A percentile compares a stretch with the other conserved stretches of the same genome.
Evolutionary conservation across 1,140 invertebrate genomes (phyloP).

Genomic region (Zaprionus tsacasi): DNA sequence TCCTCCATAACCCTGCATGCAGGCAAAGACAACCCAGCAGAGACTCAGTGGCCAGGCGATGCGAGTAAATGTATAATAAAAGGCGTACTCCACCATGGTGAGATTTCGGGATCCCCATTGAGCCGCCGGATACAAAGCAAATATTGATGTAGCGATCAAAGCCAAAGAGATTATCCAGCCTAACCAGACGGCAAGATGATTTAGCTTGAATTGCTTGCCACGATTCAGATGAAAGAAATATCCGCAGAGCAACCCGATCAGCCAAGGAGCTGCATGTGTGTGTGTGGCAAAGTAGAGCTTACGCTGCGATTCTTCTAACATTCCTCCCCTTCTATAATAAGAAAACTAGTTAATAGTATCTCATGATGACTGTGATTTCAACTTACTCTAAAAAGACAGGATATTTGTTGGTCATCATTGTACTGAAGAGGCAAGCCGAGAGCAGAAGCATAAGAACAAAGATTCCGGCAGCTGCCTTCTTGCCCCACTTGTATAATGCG

Average conservation of each 20-base stretch:
- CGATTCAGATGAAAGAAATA: constrained; percentile 59
- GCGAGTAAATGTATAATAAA: constrained; percentile 86
- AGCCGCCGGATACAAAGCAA: constrained; percentile 70
- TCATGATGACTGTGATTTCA: too few species aligned
- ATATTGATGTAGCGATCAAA: constrained; percentile 65
- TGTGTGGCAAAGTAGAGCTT: constrained; percentile 63
- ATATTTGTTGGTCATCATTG: constrained; percentile 50
- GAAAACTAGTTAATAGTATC: too few species aligned
- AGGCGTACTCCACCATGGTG: constrained; percentile 2
- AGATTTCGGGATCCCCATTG: constrained; percentile 46
- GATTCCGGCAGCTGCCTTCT: constrained; percentile 48
- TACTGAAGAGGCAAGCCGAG: constrained; percentile 53
- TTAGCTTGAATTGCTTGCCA: constrained; percentile 36
- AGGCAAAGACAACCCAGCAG: constrained; percentile 89
- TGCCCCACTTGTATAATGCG: constrained; percentile 87
- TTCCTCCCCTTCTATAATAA: too few species aligned
- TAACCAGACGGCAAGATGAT: constrained; percentile 10
- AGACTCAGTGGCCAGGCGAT: constrained; percentile 86
- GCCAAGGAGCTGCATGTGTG: constrained; percentile 62
- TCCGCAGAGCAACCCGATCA: constrained; percentile 65
- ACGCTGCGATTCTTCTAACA: background rate
- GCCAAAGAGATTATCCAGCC: constrained; percentile 62
- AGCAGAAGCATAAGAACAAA: constrained; percentile 46
- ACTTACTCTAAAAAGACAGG: too few species aligned
- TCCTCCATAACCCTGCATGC: constrained; percentile 87